These are phyloP conservation scores for Danio choprae DNA, from an alignment of 2,797 vertebrate species.

Conservation along the genomic window DNA sequence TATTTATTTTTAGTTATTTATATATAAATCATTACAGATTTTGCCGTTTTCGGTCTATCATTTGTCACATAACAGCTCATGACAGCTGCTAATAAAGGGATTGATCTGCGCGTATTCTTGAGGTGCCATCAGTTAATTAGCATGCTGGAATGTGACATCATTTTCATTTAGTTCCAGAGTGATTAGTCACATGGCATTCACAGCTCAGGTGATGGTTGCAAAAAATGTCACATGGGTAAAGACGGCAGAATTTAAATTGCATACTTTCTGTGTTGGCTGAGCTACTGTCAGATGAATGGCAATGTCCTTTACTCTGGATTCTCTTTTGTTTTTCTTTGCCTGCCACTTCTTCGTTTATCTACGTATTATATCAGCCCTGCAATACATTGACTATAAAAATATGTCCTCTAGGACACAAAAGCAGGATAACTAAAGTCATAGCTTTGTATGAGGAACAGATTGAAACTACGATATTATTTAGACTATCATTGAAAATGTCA, in stretches of 20 bases:
- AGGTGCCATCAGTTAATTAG: background rate
- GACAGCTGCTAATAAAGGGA: background rate
- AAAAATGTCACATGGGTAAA: background rate
- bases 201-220: background rate
- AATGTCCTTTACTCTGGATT: conserved; percentile 4
- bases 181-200: background rate
- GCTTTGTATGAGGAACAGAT: no score
- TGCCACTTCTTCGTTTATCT: conserved; percentile 43
- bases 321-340: conserved; percentile 16
- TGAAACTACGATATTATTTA: no score
- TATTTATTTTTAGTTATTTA: no score
- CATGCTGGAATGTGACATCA: background rate
- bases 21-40: no score
- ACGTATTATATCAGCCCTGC: conserved; percentile 5
- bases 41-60: background rate
- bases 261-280: background rate
- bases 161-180: background rate
- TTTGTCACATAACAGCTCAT: background rate
- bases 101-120: background rate
- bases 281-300: background rate
- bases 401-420: no score
- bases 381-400: background rate
- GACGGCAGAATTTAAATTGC: background rate
- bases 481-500: no score
- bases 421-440: no score